phyloP scores from a whole-genome alignment of 2,797 vertebrate species.

The Holocentrus rufus region DNA sequence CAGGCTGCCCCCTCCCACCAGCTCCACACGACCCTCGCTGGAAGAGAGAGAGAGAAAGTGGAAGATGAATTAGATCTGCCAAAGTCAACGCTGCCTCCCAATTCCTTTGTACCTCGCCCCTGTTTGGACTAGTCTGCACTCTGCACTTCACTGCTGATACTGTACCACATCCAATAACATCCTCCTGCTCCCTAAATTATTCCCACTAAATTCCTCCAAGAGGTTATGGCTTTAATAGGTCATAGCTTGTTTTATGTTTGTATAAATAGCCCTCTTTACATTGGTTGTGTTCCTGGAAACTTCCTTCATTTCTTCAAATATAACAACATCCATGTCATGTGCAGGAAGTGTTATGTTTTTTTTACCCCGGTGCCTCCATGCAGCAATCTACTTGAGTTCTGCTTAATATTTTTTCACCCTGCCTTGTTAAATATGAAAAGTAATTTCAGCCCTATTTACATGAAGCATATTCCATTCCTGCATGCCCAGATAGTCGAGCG shows the following conservation, averaged over 20 bases:
- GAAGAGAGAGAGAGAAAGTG: constrained; percentile 12
- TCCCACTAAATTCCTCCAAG: too few relatives aligned
- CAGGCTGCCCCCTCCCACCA: constrained; percentile 87
- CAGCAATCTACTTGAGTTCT: background rate
- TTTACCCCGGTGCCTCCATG: too few relatives aligned
- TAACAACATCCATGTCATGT: background rate
- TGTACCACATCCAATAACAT: too few relatives aligned
- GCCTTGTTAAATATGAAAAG: constrained; percentile 34
- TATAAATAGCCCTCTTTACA: too few relatives aligned
- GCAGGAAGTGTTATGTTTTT: constrained; percentile 1
- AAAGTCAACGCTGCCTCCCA: too few relatives aligned
- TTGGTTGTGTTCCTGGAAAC: too few relatives aligned
- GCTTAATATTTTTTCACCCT: background rate
- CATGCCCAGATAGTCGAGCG: constrained; percentile 15
- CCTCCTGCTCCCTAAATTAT: too few relatives aligned
- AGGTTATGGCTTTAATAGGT: too few relatives aligned
- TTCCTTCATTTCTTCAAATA: background rate
- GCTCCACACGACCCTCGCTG: constrained; percentile 78
- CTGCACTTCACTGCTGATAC: too few relatives aligned
- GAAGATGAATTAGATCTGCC: background rate
- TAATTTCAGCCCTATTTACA: constrained; percentile 39
- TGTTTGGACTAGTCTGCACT: too few relatives aligned
- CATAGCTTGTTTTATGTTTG: too few relatives aligned
- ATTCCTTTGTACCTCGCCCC: too few relatives aligned
- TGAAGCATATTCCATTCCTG: constrained; percentile 8